phyloP scores from a whole-genome alignment of 2,113 vertebrate species.

The Myanophis thanlyinensis region DNA sequence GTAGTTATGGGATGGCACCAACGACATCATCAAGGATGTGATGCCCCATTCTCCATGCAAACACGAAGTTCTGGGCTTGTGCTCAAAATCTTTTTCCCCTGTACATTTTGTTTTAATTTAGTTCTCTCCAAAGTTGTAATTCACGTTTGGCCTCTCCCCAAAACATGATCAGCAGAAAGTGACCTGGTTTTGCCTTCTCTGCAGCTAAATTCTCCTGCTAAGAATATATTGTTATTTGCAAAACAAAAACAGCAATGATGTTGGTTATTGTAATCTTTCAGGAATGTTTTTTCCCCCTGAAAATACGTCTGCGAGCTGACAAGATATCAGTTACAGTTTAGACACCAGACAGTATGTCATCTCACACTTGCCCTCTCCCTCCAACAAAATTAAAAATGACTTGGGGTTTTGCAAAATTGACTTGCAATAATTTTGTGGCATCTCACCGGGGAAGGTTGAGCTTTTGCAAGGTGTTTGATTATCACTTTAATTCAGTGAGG shows the following conservation, averaged over 20 bases:
- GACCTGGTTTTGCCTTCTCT: background rate
- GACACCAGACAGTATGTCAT: background rate
- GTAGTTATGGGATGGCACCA: too few species aligned
- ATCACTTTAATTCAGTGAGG: background rate
- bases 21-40: background rate
- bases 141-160: background rate
- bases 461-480: background rate
- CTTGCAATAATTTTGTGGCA: background rate
- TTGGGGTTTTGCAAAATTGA: background rate
- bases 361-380: background rate
- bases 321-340: background rate
- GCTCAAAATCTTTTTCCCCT: background rate
- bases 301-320: background rate
- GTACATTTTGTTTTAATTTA: background rate
- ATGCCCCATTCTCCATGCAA: background rate
- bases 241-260: background rate
- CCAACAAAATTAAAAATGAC: background rate
- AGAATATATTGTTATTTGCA: background rate
- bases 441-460: background rate
- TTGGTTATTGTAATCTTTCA: background rate
- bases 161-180: background rate
- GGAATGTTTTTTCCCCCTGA: background rate
- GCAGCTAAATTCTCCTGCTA: background rate
- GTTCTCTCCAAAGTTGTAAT: background rate
- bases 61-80: background rate